Evolutionary conservation across 1,140 invertebrate genomes (phyloP).

Genomic region (Euwallacea similis): DNA sequence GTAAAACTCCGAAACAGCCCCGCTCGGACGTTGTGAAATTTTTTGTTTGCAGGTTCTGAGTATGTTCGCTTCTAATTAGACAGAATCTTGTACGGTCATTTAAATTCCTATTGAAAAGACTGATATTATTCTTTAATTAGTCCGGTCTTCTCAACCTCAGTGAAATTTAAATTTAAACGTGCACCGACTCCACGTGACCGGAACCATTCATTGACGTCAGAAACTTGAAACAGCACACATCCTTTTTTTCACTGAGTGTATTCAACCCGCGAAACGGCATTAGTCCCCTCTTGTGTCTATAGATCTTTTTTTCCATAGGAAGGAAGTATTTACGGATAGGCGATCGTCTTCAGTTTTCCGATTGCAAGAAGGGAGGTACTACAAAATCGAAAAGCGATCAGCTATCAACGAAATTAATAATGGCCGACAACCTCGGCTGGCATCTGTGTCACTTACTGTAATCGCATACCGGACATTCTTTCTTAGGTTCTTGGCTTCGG

Average conservation of each 20-base stretch:
- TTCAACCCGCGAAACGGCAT: slow-evolving; percentile 7
- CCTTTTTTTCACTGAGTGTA: slow-evolving; percentile 6
- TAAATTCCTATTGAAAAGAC: too few relatives aligned
- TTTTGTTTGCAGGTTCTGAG: too few relatives aligned
- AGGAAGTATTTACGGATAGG: neutral
- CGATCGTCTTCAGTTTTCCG: neutral
- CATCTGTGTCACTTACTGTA: slow-evolving; percentile 42
- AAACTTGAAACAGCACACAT: neutral
- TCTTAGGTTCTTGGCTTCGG: slow-evolving; percentile 17
- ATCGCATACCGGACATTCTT: slow-evolving; percentile 37
- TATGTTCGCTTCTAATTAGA: too few relatives aligned
- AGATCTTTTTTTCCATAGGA: neutral
- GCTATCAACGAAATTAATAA: slow-evolving; percentile 32
- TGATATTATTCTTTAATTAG: too few relatives aligned
- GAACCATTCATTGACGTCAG: slow-evolving; percentile 10
- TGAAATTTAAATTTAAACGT: too few relatives aligned
- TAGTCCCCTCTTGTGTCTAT: neutral
- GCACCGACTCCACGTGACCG: neutral
- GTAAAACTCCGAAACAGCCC: too few relatives aligned
- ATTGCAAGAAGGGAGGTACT: neutral
- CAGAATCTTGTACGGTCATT: too few relatives aligned
- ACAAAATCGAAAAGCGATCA: slow-evolving; percentile 26
- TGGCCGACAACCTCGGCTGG: slow-evolving; percentile 33
- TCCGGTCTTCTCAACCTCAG: too few relatives aligned
- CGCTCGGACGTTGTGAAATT: too few relatives aligned